Evolutionary conservation across 2,797 vertebrate species (phyloP).

Genomic region (Eulemur mongoz): DNA sequence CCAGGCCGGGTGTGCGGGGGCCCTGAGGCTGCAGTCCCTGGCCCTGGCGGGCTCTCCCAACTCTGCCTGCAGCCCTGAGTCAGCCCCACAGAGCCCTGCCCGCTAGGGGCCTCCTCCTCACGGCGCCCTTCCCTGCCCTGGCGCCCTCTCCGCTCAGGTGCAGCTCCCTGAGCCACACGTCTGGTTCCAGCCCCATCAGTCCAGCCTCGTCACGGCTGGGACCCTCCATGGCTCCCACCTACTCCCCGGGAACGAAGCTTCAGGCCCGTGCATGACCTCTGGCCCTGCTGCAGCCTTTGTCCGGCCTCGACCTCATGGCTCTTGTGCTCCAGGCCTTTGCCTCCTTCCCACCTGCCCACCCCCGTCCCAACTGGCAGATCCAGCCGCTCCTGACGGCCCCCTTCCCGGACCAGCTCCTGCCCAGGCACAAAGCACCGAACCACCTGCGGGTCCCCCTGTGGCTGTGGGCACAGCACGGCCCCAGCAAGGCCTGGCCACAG

Average conservation of each 20-base stretch:
- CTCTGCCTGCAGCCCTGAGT: neutral
- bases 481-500: neutral
- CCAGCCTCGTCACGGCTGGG: neutral
- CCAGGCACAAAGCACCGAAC: neutral
- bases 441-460: accelerated
- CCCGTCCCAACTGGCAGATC: neutral
- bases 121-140: neutral
- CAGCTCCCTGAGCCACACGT: neutral
- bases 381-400: neutral
- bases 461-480: neutral
- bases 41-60: neutral
- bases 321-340: neutral
- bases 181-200: neutral
- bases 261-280: neutral
- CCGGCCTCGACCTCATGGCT: too few relatives aligned
- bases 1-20: neutral
- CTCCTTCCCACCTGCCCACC: neutral
- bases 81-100: neutral
- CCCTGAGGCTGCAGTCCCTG: neutral
- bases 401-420: neutral
- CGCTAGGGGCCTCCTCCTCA: too few relatives aligned
- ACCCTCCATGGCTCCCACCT: neutral
- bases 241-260: neutral
- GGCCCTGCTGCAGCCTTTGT: neutral
- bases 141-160: neutral